phyloP scores from a whole-genome alignment of 2,797 vertebrate species.

The Holocentrus rufus region DNA sequence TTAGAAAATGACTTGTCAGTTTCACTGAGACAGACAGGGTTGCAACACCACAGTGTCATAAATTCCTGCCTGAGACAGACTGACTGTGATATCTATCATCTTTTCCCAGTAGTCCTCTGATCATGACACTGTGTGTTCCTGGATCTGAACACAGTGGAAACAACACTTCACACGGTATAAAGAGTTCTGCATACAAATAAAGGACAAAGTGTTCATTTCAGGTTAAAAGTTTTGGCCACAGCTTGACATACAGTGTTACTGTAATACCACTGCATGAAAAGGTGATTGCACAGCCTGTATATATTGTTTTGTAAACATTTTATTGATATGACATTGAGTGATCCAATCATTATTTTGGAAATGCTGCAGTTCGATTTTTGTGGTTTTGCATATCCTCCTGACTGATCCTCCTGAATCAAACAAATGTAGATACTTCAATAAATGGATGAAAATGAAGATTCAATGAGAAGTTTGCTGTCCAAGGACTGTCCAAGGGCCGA shows the following conservation, averaged over 20 bases:
- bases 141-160: background rate
- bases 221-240: no score
- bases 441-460: no score
- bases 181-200: no score
- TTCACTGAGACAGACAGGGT: background rate
- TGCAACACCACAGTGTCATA: constrained; percentile 2
- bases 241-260: no score
- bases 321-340: background rate
- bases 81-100: background rate
- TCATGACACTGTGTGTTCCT: background rate
- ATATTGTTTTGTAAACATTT: background rate
- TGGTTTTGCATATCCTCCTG: no score
- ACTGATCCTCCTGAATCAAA: no score
- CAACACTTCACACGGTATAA: background rate
- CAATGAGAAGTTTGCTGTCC: no score
- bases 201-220: no score
- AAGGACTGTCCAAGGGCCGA: background rate
- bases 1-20: background rate
- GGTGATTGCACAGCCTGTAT: background rate
- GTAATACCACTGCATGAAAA: no score
- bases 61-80: background rate
- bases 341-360: no score
- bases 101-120: background rate
- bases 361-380: no score
- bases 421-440: no score